These are phyloP conservation scores for Atta cephalotes DNA, from an alignment of 1,140 invertebrate species.

Conservation along the genomic window DNA sequence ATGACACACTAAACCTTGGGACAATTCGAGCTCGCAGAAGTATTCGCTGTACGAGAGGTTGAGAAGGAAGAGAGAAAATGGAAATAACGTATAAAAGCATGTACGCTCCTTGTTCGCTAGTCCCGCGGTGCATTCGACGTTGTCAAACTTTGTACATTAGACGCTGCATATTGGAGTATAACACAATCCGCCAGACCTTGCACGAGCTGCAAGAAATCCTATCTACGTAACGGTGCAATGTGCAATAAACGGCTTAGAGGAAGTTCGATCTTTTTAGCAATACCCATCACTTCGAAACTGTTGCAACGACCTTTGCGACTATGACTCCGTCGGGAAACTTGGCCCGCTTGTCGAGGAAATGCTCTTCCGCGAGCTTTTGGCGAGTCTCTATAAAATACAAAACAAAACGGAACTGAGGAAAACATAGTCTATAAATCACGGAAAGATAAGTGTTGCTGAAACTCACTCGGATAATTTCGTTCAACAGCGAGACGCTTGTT, in stretches of 20 bases:
- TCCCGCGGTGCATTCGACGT: constrained; percentile 30
- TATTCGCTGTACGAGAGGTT: not conserved
- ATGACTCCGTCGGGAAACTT: constrained; percentile 8
- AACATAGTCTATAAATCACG: constrained; percentile 35
- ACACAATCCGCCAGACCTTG: constrained; percentile 20
- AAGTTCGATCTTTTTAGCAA: constrained; percentile 50
- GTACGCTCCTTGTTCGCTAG: not conserved
- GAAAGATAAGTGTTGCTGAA: constrained; percentile 23
- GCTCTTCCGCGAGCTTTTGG: constrained; percentile 7
- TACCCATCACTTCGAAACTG: constrained; percentile 1
- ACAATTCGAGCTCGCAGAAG: constrained; percentile 39
- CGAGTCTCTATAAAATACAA: constrained; percentile 18
- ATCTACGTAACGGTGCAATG: constrained; percentile 25
- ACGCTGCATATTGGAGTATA: constrained; percentile 31
- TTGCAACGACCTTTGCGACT: not conserved
- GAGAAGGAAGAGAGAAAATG: constrained; percentile 40
- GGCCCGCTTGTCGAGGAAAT: not conserved
- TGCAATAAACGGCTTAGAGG: constrained; percentile 51
- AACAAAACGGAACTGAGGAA: not conserved
- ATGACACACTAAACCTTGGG: constrained; percentile 12
- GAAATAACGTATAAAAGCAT: constrained; percentile 23
- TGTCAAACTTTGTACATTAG: constrained; percentile 55
- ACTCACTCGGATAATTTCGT: constrained; percentile 40
- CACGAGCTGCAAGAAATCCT: constrained; percentile 13
- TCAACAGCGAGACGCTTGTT: constrained; percentile 28